A percentile compares a stretch with the other conserved stretches of the same genome.
Evolutionary conservation across 92 coral and sea anemone genomes (phyloP).

Genomic region (Phenganax stokvisi): DNA sequence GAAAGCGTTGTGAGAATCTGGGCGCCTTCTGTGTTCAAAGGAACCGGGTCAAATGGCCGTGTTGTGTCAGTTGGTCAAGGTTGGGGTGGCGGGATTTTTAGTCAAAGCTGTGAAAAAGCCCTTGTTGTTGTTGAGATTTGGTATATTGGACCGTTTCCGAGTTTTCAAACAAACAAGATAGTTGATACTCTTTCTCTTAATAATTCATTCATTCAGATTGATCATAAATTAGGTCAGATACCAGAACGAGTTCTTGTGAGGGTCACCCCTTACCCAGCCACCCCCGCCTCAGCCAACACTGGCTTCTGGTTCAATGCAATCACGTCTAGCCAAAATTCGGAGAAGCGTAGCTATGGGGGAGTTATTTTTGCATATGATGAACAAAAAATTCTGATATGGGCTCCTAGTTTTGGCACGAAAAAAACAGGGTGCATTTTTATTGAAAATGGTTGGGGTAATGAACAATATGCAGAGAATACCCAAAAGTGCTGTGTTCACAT

Average conservation of each 20-base stretch:
- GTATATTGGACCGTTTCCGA: conserved; percentile 77
- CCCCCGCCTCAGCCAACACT: conserved; percentile 52
- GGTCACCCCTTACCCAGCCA: conserved; percentile 51
- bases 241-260: conserved; percentile 80
- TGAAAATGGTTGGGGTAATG: conserved; percentile 73
- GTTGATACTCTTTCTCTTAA: conserved; percentile 48
- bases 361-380: conserved; percentile 88
- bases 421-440: conserved; percentile 76
- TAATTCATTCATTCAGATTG: conserved; percentile 45
- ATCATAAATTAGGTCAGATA: conserved; percentile 66
- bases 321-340: conserved; percentile 74
- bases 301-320: conserved; percentile 88
- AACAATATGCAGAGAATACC: conserved; percentile 51
- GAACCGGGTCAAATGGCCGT: conserved; percentile 52
- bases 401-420: conserved; percentile 52
- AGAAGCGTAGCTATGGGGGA: conserved; percentile 70
- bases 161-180: conserved; percentile 65
- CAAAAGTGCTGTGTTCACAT: conserved; percentile 65
- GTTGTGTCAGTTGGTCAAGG: conserved; percentile 79
- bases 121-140: conserved; percentile 81
- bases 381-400: conserved; percentile 71
- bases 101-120: conserved; percentile 57
- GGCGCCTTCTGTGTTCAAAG: conserved; percentile 70
- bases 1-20: conserved; percentile 72
- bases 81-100: conserved; percentile 69